phyloP scores from a whole-genome alignment of 2,797 vertebrate species.

The Numenius phaeopus region DNA sequence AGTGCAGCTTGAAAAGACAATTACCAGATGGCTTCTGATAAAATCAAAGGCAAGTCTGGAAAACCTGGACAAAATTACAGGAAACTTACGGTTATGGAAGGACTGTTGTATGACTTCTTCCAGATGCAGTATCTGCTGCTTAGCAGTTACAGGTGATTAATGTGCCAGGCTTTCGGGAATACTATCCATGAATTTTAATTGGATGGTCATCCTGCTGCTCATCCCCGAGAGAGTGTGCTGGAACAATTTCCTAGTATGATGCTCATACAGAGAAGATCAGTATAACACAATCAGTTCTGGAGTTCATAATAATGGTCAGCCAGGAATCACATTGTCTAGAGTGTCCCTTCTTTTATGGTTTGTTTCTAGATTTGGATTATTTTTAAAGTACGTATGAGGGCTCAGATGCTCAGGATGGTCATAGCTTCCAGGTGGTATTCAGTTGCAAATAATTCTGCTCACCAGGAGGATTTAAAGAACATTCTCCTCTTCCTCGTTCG shows the following conservation, averaged over 20 bases:
- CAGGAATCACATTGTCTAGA: not conserved
- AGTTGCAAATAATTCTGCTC: not conserved
- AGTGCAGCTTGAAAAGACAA: not conserved
- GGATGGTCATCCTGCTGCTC: not conserved
- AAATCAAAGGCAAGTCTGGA: slow-evolving; percentile 25
- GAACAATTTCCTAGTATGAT: not conserved
- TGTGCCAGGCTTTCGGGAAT: not conserved
- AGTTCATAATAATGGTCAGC: not conserved
- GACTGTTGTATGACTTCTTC: slow-evolving; percentile 16
- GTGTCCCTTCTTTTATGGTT: not conserved
- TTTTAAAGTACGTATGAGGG: not conserved
- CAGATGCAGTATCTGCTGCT: slow-evolving; percentile 20
- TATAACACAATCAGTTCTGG: not conserved
- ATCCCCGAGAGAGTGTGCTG: not conserved
- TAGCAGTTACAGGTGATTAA: not conserved
- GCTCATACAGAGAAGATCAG: not conserved
- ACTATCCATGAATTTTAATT: slow-evolving; percentile 10
- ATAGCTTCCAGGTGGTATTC: not conserved
- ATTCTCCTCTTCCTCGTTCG: not conserved
- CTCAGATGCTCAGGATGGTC: not conserved
- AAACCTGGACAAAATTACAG: slow-evolving; percentile 37
- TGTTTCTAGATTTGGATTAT: not conserved
- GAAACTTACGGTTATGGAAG: slow-evolving; percentile 5
- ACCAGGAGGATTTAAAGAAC: not conserved
- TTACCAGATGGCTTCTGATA: slow-evolving; percentile 1